These are phyloP conservation scores for Drosophila limbata DNA, from an alignment of 2,888 invertebrate genomes.

Conservation along the genomic window DNA sequence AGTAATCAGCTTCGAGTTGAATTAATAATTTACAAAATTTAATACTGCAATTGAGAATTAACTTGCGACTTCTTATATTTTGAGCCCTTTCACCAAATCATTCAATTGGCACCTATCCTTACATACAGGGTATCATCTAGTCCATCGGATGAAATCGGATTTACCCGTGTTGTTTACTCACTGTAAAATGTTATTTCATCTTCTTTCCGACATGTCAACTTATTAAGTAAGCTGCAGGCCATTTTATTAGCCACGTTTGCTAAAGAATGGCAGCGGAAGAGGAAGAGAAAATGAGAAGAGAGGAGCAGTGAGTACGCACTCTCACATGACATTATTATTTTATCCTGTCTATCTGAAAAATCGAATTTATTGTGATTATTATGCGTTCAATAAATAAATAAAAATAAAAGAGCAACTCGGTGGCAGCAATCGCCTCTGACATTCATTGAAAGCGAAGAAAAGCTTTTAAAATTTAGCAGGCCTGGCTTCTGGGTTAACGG, in stretches of 20 bases:
- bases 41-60: too few species aligned
- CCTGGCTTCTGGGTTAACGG: not conserved
- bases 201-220: conserved; percentile 6
- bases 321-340: conserved; percentile 2
- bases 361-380: conserved; percentile 45
- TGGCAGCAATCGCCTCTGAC: conserved; percentile 31
- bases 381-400: conserved; percentile 37
- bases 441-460: conserved; percentile 54
- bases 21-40: too few species aligned
- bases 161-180: not conserved
- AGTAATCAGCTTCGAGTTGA: too few species aligned
- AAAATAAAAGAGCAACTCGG: not conserved
- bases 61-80: not conserved
- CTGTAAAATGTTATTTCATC: conserved; percentile 5
- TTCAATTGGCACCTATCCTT: too few species aligned
- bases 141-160: not conserved
- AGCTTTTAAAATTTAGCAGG: conserved; percentile 44
- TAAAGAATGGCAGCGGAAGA: not conserved
- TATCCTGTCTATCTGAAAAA: conserved; percentile 21
- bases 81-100: not conserved
- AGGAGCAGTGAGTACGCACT: not conserved
- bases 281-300: not conserved
- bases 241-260: conserved; percentile 19
- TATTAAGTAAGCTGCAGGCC: conserved; percentile 5
- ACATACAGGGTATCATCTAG: not conserved